Conservation (phyloP, 2,113 vertebrate species). For the Hippocampus abdominalis region DNA sequence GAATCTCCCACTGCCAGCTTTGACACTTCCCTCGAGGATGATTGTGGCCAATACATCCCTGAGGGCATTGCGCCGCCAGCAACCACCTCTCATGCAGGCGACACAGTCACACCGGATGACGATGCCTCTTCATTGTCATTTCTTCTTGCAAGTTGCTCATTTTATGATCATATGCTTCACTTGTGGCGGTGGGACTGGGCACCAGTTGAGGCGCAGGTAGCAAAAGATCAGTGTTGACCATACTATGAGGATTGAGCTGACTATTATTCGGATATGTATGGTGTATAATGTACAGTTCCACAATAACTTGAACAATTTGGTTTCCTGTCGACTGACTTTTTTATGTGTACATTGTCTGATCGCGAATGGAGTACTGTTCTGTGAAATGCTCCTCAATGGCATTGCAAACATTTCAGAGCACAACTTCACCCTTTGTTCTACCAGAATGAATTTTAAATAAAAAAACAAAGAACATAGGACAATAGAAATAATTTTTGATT, state of each 20-base stretch:
- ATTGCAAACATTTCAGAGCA: neutral
- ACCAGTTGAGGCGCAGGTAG: slow-evolving; percentile 31
- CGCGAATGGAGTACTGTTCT: neutral
- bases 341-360: neutral
- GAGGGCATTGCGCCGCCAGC: slow-evolving; percentile 13
- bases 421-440: neutral
- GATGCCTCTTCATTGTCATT: slow-evolving; percentile 32
- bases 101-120: neutral
- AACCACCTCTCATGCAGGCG: neutral
- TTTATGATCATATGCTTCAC: slow-evolving; percentile 88
- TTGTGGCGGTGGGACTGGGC: slow-evolving; percentile 88
- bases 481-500: neutral
- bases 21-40: slow-evolving; percentile 73
- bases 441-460: neutral
- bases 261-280: neutral
- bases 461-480: neutral
- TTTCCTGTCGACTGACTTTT: neutral
- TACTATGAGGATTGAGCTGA: neutral
- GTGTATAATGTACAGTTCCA: slow-evolving; percentile 2
- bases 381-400: neutral
- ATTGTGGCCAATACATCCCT: slow-evolving; percentile 57
- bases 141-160: slow-evolving; percentile 89
- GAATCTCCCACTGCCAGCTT: slow-evolving; percentile 78
- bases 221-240: neutral
- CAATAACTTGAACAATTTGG: neutral